Conservation (phyloP, 2,888 invertebrate genomes). For the Chloroclystis v-ata region DNA sequence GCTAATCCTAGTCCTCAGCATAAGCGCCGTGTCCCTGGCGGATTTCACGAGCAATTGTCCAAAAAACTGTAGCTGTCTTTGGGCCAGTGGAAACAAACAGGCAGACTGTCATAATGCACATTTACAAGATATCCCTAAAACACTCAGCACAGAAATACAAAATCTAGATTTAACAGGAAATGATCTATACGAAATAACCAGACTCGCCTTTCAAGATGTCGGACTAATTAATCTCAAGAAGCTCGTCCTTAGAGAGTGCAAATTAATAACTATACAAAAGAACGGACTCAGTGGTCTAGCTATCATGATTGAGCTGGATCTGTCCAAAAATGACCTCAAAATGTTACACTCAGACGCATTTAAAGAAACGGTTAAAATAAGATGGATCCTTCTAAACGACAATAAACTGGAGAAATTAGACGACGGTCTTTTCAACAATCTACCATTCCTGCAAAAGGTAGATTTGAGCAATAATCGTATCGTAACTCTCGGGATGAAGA, state of each 20-base stretch:
- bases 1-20: constrained; percentile 42
- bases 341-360: constrained; percentile 84
- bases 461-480: constrained; percentile 87
- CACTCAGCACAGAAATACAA: constrained; percentile 84
- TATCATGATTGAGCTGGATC: constrained; percentile 89
- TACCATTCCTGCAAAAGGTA: constrained; percentile 85
- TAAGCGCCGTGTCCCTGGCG: constrained; percentile 49
- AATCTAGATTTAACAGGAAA: constrained; percentile 86
- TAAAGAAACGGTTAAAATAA: constrained; percentile 82
- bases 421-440: constrained; percentile 85
- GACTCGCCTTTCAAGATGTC: constrained; percentile 83
- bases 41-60: constrained; percentile 81
- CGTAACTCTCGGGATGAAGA: constrained; percentile 81
- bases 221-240: constrained; percentile 89
- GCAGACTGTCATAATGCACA: constrained; percentile 86
- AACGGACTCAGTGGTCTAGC: constrained; percentile 86
- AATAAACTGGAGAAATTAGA: constrained; percentile 86
- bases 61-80: constrained; percentile 86
- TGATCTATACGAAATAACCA: constrained; percentile 80
- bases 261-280: constrained; percentile 83
- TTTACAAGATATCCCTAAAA: constrained; percentile 83
- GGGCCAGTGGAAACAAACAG: constrained; percentile 90
- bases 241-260: constrained; percentile 85
- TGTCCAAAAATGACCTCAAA: constrained; percentile 85
- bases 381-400: constrained; percentile 84